phyloP scores from a whole-genome alignment of 2,888 invertebrate genomes.

The Tridacna crocea region DNA sequence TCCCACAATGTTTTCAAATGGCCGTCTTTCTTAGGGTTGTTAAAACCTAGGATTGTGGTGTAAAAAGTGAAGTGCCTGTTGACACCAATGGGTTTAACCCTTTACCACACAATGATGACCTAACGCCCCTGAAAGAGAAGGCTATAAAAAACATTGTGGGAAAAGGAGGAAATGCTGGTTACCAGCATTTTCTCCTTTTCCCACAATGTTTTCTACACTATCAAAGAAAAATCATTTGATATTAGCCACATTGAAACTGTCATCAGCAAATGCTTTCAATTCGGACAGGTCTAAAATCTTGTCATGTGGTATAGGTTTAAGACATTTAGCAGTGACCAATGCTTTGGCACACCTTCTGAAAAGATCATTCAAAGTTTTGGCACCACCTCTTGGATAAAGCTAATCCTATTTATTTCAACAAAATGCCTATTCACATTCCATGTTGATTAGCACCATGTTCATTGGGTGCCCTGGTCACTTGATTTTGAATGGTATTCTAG shows the following conservation, averaged over 20 bases:
- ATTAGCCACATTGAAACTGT: background rate
- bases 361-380: conserved; percentile 5
- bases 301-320: background rate
- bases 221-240: background rate
- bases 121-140: background rate
- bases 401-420: conserved; percentile 16
- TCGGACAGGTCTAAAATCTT: background rate
- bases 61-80: too few species aligned
- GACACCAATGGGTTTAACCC: too few species aligned
- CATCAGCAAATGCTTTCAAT: background rate
- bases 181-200: background rate
- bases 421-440: background rate
- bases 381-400: background rate
- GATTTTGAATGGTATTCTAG: background rate
- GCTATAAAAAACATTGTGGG: background rate
- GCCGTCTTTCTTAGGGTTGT: background rate
- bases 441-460: conserved; percentile 3
- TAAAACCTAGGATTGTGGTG: too few species aligned
- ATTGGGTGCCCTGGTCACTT: background rate
- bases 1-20: background rate
- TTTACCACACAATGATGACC: too few species aligned
- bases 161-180: background rate
- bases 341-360: too few species aligned
- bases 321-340: too few species aligned
- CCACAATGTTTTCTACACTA: background rate